Base-by-base conservation (phyloP, 1,140 invertebrate genomes). In the Drosophila sproati region DNA sequence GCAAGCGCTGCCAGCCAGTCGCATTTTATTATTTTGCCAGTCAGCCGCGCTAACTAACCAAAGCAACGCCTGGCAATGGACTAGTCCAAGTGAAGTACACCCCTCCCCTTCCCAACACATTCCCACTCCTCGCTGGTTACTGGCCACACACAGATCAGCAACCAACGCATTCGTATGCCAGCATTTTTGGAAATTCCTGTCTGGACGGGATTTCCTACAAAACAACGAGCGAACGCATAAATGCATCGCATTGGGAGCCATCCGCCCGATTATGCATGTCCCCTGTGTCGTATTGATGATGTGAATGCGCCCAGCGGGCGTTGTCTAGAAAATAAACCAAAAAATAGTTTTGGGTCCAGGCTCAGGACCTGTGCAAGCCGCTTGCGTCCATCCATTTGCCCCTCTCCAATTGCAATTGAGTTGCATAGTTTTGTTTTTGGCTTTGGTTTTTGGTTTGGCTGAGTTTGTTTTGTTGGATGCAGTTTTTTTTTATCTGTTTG, bases 221-320 rank as follows among this genome's bases (percentile, higher is more conserved):
- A 10, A 20, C 43, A 62, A 32, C 45, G 28, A 62, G 47, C 39
- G 37, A 77, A 79, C 69, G 77, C 81, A 83, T 83, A 83, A 80
- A 83, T 85, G 81, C 81, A 85, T 70, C 61, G 73, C 72, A 77
- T 41, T 79, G 81, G 77, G 41, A 61, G 52, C 81, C 81, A 85
- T 80, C 81, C 81, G 77, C 81, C 81, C 81, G 81, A 85, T 85
- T 85, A 85, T 85, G 81, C 77, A 85, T 85, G 81, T 85, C 81
- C 81, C 81, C 78, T 77, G 66, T 80, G 85, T 85, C 81, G 85
- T 85, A 85, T 85, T 85, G 81, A 85, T 85, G 81, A 85, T 85
- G 81, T 73, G 39, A 29, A 1, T 31, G 10, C 10, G 31, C 32
- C 12, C 70, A 41, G 45, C 70, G 52, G 10, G 7, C 31, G 7